phyloP scores from a whole-genome alignment of 2,113 vertebrate species.

The Ciconia stormi region DNA sequence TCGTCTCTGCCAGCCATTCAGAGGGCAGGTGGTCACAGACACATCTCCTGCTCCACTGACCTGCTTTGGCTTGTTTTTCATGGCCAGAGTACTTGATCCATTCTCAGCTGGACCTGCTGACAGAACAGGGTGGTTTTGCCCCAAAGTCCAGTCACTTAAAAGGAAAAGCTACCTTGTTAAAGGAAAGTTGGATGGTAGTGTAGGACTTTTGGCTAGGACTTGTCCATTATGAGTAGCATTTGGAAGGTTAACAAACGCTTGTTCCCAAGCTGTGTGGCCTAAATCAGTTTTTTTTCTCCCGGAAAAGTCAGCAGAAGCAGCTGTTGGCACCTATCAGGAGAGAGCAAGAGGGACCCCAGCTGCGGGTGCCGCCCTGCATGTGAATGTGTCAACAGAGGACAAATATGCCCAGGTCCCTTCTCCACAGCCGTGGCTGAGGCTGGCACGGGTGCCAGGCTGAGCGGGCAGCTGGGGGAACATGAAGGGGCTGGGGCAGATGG shows the following conservation, averaged over 20 bases:
- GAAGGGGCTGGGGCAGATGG: neutral
- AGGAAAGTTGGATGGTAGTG: neutral
- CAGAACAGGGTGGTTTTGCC: neutral
- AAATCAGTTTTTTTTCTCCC: neutral
- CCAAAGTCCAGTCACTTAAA: neutral
- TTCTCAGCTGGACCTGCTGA: neutral
- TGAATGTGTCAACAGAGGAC: neutral
- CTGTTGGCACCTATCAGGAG: neutral
- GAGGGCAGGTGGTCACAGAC: neutral
- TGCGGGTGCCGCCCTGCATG: rapidly evolving
- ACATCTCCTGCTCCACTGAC: neutral
- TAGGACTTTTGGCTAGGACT: neutral
- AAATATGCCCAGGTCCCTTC: neutral
- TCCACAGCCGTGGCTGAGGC: neutral
- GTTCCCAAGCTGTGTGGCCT: neutral
- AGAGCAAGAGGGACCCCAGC: neutral
- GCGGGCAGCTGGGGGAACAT: rapidly evolving
- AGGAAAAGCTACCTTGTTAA: neutral
- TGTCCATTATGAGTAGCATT: neutral
- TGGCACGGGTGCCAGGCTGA: rapidly evolving
- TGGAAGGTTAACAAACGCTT: neutral
- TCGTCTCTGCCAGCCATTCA: neutral
- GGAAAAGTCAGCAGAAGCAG: neutral
- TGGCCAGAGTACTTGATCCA: neutral
- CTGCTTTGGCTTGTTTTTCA: neutral